Conservation (phyloP, 2,888 invertebrate genomes). For the Sinhomidia bicolor region DNA sequence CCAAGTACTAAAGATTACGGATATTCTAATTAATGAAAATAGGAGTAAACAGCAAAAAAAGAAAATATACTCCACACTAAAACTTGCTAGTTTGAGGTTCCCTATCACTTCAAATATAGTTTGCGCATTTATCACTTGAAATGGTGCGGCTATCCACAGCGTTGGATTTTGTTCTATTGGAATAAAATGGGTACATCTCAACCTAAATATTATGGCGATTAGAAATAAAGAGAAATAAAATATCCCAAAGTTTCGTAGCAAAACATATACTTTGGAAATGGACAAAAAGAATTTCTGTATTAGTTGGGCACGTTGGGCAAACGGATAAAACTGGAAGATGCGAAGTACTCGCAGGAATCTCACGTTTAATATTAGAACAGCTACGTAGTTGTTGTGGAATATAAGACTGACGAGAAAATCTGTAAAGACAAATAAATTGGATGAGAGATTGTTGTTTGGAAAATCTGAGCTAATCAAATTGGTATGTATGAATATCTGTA, state of each 20-base stretch:
- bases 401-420: constrained; percentile 37
- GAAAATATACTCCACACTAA: constrained; percentile 15
- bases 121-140: background rate
- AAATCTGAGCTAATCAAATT: no score
- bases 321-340: constrained; percentile 57
- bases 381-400: background rate
- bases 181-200: constrained; percentile 38
- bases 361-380: constrained; percentile 37
- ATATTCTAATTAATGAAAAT: constrained; percentile 38
- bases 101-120: constrained; percentile 19
- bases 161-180: background rate
- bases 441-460: no score
- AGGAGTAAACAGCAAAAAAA: constrained; percentile 14
- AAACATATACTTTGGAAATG: background rate
- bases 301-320: background rate
- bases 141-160: constrained; percentile 43
- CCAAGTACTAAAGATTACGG: constrained; percentile 16
- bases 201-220: constrained; percentile 17
- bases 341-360: constrained; percentile 61
- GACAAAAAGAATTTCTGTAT: background rate
- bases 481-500: background rate
- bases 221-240: constrained; percentile 32
- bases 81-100: background rate
- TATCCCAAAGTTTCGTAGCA: background rate
- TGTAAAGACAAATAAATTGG: constrained; percentile 1